These are phyloP conservation scores for Pangasius larnaudii DNA, from an alignment of 2,797 vertebrate genomes.

Conservation along the genomic window DNA sequence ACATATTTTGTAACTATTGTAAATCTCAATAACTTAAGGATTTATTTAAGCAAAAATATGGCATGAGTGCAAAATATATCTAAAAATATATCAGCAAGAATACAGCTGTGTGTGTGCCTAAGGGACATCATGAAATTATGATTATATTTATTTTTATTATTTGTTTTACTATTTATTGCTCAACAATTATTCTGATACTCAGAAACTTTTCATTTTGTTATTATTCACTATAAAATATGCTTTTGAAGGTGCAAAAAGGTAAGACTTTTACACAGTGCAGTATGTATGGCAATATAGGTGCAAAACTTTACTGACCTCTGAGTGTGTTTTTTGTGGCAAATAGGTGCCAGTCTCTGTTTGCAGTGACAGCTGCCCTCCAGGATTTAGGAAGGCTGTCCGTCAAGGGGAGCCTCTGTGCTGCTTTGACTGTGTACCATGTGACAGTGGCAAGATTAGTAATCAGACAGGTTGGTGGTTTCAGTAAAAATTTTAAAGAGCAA, in stretches of 20 bases:
- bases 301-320: background rate
- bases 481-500: background rate
- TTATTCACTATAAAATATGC: no score
- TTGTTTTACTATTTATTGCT: background rate
- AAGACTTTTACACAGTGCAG: no score
- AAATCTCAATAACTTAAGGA: no score
- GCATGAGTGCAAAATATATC: no score
- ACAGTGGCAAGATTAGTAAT: conserved; percentile 77
- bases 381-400: conserved; percentile 77
- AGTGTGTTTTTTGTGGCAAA: conserved; percentile 27
- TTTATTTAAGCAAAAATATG: no score
- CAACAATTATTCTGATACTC: background rate
- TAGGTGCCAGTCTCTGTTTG: conserved; percentile 76
- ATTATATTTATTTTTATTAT: background rate
- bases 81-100: no score
- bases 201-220: no score
- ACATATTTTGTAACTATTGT: no score
- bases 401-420: conserved; percentile 77
- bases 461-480: conserved; percentile 66
- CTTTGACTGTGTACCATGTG: conserved; percentile 82
- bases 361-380: conserved; percentile 71
- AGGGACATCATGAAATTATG: background rate
- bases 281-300: no score
- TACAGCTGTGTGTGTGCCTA: background rate
- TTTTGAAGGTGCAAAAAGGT: no score